Percentiles rank a stretch among this genome's conserved stretches.
phyloP scores from a whole-genome alignment of 2,797 vertebrate genomes.

The Leptatherina wallacei region DNA sequence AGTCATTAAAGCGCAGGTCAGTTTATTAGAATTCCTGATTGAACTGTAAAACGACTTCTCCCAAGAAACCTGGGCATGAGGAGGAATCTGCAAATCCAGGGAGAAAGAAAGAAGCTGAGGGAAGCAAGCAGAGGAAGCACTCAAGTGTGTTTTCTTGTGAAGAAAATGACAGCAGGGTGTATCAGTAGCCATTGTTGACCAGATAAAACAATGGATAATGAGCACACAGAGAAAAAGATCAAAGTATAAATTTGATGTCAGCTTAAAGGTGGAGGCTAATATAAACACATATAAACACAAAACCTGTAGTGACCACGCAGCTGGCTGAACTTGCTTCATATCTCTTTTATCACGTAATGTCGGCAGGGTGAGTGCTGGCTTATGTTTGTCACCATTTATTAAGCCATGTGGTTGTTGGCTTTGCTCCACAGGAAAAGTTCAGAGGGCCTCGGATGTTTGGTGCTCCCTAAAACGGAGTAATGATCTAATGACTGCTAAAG shows the following conservation, averaged over 20 bases:
- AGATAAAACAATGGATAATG: slow-evolving; percentile 62
- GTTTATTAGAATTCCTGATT: slow-evolving; percentile 87
- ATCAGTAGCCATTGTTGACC: slow-evolving; percentile 47
- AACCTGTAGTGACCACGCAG: slow-evolving; percentile 42
- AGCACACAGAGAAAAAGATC: slow-evolving; percentile 40
- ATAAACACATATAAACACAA: not conserved
- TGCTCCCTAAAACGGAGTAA: slow-evolving; percentile 47
- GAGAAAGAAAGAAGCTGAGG: slow-evolving; percentile 59
- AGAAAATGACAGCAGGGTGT: slow-evolving; percentile 57
- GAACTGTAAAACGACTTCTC: slow-evolving; percentile 85
- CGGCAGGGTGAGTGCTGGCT: slow-evolving; percentile 48
- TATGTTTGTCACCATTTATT: slow-evolving; percentile 73
- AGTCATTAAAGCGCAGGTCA: slow-evolving; percentile 86
- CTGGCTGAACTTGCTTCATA: slow-evolving; percentile 45
- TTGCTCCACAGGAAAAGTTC: slow-evolving; percentile 53
- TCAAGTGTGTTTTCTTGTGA: slow-evolving; percentile 50
- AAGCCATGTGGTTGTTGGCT: slow-evolving; percentile 64
- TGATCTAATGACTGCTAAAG: slow-evolving; percentile 50
- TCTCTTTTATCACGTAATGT: slow-evolving; percentile 26
- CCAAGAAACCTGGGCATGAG: slow-evolving; percentile 50
- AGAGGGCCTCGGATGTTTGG: slow-evolving; percentile 55
- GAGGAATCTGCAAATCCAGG: slow-evolving; percentile 62
- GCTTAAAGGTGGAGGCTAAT: slow-evolving; percentile 22
- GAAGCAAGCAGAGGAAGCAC: slow-evolving; percentile 57
- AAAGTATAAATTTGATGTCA: slow-evolving; percentile 34